Conservation (phyloP, 2,113 vertebrate species). For the Prionailurus bengalensis region DNA sequence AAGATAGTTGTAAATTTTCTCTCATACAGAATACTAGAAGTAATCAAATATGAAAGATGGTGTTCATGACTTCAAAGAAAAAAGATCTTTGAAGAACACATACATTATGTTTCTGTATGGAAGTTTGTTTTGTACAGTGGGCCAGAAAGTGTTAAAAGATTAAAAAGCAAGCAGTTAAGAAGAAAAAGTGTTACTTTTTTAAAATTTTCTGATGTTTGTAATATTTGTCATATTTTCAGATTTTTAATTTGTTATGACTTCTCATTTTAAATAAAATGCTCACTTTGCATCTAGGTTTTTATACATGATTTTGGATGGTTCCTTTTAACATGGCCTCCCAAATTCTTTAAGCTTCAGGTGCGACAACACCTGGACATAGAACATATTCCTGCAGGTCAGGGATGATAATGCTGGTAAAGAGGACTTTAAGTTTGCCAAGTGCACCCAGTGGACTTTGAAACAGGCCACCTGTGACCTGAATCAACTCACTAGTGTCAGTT, state of each 20-base stretch:
- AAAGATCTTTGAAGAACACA: not conserved
- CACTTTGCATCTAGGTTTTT: not conserved
- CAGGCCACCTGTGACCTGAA: not conserved
- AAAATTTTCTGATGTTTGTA: not conserved
- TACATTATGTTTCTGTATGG: not conserved
- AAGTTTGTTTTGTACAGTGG: not conserved
- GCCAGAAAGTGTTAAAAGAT: not conserved
- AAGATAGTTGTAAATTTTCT: conserved; percentile 24
- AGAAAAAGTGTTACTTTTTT: not conserved
- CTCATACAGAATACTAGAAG: not conserved
- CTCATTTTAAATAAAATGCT: conserved; percentile 17
- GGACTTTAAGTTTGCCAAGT: not conserved
- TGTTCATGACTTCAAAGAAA: conserved; percentile 57
- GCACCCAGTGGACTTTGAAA: not conserved
- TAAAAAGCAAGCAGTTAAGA: not conserved
- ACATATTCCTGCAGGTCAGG: not conserved
- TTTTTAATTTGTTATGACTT: not conserved
- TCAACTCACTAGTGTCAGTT: not conserved
- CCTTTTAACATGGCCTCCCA: not conserved
- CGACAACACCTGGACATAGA: not conserved
- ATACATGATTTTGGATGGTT: not conserved
- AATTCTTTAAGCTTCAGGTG: not conserved
- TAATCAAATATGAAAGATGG: conserved; percentile 30
- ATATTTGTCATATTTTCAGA: not conserved
- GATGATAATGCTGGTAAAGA: not conserved